phyloP scores from a whole-genome alignment of 2,113 vertebrate species.

The Phasianus colchicus region DNA sequence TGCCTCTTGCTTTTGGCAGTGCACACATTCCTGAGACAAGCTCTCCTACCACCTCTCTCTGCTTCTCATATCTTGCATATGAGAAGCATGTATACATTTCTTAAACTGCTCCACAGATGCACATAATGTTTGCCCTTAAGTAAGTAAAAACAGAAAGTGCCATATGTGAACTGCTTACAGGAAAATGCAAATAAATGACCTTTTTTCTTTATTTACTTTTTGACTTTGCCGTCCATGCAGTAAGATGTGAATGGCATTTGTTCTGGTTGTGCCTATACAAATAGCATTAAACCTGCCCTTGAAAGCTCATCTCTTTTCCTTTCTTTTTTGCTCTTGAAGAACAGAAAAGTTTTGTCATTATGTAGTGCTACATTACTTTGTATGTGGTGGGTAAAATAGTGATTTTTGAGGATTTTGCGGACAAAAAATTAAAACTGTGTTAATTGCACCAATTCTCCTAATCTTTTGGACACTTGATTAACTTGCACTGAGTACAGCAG shows the following conservation, averaged over 20 bases:
- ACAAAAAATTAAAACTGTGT: background rate
- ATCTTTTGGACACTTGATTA: background rate
- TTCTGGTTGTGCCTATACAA: background rate
- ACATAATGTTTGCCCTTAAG: background rate
- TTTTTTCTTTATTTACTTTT: background rate
- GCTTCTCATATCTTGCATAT: background rate
- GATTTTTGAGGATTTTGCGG: background rate
- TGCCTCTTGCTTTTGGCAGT: background rate
- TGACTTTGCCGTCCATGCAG: background rate
- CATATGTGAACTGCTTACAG: background rate
- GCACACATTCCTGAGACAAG: background rate
- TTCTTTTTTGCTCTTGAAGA: background rate
- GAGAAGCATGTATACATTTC: background rate
- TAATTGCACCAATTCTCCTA: background rate
- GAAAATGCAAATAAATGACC: background rate
- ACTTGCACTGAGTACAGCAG: background rate
- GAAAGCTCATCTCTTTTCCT: background rate
- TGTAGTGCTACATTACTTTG: background rate
- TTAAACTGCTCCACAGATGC: background rate
- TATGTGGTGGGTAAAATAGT: background rate
- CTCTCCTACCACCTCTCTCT: background rate
- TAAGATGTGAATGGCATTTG: background rate
- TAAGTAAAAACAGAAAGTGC: background rate
- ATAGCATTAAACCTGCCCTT: background rate
- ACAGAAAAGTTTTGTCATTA: too few species aligned